Conservation (phyloP, 2,113 vertebrate genomes). For the Brachyistius frenatus region DNA sequence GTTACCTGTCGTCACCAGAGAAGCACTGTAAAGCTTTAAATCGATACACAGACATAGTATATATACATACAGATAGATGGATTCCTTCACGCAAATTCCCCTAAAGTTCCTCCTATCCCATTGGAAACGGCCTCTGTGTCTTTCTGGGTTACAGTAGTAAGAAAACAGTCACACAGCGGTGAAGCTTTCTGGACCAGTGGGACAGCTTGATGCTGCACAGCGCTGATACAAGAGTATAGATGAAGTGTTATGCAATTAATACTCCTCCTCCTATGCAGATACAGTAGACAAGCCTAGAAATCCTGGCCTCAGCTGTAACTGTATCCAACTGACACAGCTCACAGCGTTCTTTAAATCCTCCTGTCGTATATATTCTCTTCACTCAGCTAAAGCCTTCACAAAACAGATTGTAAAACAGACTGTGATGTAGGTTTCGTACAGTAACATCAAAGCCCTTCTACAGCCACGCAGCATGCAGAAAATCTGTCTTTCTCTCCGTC, state of each 20-base stretch:
- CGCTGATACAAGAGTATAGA: constrained; percentile 57
- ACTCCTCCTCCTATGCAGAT: constrained; percentile 80
- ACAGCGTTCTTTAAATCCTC: constrained; percentile 34
- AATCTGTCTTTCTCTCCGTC: constrained; percentile 37
- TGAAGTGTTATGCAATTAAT: constrained; percentile 78
- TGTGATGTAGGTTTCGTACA: constrained; percentile 46
- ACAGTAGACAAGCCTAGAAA: constrained; percentile 67
- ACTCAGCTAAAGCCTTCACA: constrained; percentile 64
- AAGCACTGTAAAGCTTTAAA: background rate
- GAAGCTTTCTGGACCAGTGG: constrained; percentile 51
- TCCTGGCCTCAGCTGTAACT: constrained; percentile 65
- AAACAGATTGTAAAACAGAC: constrained; percentile 40
- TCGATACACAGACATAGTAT: background rate
- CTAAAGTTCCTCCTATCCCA: constrained; percentile 4
- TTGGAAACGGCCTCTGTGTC: background rate
- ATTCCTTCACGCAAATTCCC: background rate
- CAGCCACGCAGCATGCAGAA: constrained; percentile 69
- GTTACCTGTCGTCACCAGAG: background rate
- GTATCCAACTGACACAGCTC: constrained; percentile 39
- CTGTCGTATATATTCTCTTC: constrained; percentile 40
- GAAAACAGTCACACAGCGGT: constrained; percentile 13
- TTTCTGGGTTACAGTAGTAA: constrained; percentile 38
- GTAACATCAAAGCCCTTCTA: constrained; percentile 34
- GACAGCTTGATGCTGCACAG: constrained; percentile 61
- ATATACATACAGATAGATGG: background rate